Conservation (phyloP, 2,888 invertebrate genomes). For the Zaprionus bogoriensis region DNA sequence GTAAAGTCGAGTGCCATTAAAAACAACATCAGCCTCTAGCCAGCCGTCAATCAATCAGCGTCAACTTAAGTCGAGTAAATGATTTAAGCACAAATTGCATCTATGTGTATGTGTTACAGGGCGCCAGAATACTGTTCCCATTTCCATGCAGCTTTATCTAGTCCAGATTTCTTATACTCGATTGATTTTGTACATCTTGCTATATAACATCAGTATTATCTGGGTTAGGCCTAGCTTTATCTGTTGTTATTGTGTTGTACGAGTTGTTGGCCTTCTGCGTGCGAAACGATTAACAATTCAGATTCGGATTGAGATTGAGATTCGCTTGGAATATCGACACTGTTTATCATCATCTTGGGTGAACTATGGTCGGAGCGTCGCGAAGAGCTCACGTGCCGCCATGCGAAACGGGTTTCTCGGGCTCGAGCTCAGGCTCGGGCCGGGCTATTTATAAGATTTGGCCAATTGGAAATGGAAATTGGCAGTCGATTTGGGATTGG, state of each 20-base stretch:
- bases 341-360: background rate
- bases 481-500: constrained; percentile 2
- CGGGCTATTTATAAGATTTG: constrained; percentile 7
- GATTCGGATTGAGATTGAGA: background rate
- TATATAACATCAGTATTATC: no score
- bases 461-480: constrained; percentile 9
- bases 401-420: constrained; percentile 1
- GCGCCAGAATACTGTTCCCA: no score
- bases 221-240: background rate
- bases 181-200: no score
- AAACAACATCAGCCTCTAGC: no score
- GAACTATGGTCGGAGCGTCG: background rate
- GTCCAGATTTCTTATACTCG: no score
- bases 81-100: no score
- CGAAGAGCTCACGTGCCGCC: background rate
- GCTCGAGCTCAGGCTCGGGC: constrained; percentile 6
- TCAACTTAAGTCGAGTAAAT: no score
- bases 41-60: no score
- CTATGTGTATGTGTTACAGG: no score
- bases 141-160: no score
- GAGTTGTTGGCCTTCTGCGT: background rate
- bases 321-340: background rate
- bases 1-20: no score
- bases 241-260: background rate
- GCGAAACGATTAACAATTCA: background rate